Conservation (phyloP, 2,888 invertebrate species). For the Rhaphigaster nebulosa region DNA sequence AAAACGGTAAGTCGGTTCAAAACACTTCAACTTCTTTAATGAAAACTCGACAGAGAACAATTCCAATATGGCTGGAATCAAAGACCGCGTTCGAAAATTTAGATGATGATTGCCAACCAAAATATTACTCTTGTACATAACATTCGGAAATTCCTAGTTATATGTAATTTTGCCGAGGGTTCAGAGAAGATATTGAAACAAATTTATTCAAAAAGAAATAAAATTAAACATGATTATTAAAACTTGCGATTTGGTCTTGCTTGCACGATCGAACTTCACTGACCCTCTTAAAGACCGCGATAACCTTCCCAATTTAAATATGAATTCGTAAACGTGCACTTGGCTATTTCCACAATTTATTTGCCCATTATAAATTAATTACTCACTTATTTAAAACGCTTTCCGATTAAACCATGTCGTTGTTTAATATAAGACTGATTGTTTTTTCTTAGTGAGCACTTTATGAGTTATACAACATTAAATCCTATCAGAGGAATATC, state of each 20-base stretch:
- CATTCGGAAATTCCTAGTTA: not conserved
- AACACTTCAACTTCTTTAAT: slow-evolving; percentile 56
- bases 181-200: not conserved
- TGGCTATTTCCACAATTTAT: not conserved
- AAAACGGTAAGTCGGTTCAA: slow-evolving; percentile 47
- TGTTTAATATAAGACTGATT: not conserved
- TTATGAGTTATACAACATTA: not conserved
- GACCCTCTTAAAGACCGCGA: slow-evolving; percentile 21
- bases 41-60: slow-evolving; percentile 60
- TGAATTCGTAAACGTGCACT: not conserved
- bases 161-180: not conserved
- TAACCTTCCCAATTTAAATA: slow-evolving; percentile 16
- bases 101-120: slow-evolving; percentile 38
- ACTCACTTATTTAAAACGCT: not conserved
- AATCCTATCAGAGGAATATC: not conserved
- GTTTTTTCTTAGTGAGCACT: not conserved
- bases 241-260: slow-evolving; percentile 25
- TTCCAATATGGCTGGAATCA: slow-evolving; percentile 60
- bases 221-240: not conserved
- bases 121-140: not conserved
- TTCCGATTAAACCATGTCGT: not conserved
- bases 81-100: slow-evolving; percentile 58
- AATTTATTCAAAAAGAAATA: slow-evolving; percentile 37
- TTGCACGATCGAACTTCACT: slow-evolving; percentile 58
- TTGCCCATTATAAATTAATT: not conserved